Conservation (phyloP, 2,888 invertebrate species). For the Drosophila diplacantha region DNA sequence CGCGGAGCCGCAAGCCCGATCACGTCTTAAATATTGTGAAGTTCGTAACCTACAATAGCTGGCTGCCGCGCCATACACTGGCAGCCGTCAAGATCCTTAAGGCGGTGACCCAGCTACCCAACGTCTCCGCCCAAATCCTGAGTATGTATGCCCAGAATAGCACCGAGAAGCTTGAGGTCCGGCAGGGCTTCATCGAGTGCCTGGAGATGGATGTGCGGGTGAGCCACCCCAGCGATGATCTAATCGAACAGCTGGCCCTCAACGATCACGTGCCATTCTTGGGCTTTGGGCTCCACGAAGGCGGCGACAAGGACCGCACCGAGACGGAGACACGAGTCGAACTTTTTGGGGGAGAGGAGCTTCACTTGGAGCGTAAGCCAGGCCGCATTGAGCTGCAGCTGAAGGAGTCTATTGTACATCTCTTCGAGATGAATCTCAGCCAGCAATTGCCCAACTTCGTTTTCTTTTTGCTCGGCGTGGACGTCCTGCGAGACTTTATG, state of each 20-base stretch:
- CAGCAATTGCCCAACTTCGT: conserved; percentile 91
- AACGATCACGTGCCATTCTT: conserved; percentile 26
- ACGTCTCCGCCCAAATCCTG: conserved; percentile 84
- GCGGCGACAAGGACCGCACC: not conserved
- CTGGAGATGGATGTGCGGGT: conserved; percentile 81
- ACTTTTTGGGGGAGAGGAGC: not conserved
- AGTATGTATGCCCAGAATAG: conserved; percentile 85
- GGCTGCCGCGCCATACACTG: conserved; percentile 83
- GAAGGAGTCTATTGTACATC: conserved; percentile 83
- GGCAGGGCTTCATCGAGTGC: conserved; percentile 92
- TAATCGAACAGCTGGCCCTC: conserved; percentile 6
- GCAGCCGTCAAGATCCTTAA: conserved; percentile 85
- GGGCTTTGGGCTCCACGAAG: conserved; percentile 12
- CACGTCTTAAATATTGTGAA: conserved; percentile 87
- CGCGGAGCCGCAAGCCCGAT: conserved; percentile 86
- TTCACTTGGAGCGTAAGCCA: conserved; percentile 38
- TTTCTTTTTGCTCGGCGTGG: conserved; percentile 92
- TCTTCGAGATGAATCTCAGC: conserved; percentile 87
- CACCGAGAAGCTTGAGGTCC: conserved; percentile 80
- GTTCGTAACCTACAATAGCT: conserved; percentile 83
- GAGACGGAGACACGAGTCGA: conserved; percentile 1
- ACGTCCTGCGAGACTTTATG: conserved; percentile 86
- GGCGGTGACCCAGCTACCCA: conserved; percentile 82
- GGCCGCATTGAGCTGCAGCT: conserved; percentile 70
- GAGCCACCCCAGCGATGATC: conserved; percentile 11